These are phyloP conservation scores for Calyptomena viridis DNA, from an alignment of 2,113 vertebrate species.

Conservation along the genomic window DNA sequence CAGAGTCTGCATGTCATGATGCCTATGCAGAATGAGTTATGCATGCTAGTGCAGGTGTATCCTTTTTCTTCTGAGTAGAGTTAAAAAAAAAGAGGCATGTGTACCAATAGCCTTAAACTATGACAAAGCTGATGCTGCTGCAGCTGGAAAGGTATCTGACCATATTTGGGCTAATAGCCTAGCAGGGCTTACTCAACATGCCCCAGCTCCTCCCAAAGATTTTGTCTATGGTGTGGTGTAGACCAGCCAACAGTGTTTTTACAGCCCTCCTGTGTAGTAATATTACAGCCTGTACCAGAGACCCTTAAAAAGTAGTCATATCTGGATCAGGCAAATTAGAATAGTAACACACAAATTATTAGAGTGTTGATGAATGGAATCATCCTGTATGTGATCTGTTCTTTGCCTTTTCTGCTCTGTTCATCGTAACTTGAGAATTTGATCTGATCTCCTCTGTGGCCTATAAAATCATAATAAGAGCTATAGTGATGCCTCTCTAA, in stretches of 20 bases:
- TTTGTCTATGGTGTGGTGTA: neutral
- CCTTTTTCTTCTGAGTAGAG: neutral
- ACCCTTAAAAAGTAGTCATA: neutral
- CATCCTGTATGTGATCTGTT: neutral
- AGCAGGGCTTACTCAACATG: neutral
- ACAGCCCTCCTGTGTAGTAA: neutral
- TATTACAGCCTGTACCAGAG: neutral
- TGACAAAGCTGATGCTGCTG: neutral
- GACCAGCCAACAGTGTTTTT: neutral
- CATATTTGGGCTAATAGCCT: neutral
- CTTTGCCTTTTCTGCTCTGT: neutral
- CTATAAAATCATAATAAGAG: constrained; percentile 36
- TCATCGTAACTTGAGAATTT: neutral
- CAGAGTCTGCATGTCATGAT: neutral
- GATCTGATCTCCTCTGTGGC: constrained; percentile 30
- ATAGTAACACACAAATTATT: neutral
- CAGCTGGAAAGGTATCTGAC: neutral
- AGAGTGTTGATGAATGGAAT: neutral
- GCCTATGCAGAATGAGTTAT: neutral
- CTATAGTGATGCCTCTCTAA: constrained; percentile 34
- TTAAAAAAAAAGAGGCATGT: neutral
- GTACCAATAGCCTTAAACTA: neutral
- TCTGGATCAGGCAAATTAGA: neutral
- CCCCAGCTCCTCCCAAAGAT: neutral
- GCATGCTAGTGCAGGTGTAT: neutral